Evolutionary conservation across 2,797 vertebrate species (phyloP), one percentile per base, ranked within the genome.

Genomic region (Corythornis leucogaster): DNA sequence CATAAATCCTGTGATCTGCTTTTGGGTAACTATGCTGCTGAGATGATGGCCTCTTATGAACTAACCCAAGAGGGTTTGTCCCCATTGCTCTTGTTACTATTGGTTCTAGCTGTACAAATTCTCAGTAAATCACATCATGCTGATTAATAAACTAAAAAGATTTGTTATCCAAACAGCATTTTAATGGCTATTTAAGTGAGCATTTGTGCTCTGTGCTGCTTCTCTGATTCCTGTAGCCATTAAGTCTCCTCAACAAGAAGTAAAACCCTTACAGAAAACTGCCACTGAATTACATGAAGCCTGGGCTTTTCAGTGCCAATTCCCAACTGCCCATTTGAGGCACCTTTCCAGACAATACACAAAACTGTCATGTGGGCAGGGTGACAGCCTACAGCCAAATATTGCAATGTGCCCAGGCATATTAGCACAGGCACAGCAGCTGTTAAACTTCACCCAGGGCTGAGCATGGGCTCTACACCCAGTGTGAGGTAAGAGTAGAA

Each of bases 231-330:
- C 21, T 45, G 50, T 57, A 79, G 51, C 6, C 3, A 4, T 2
- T 38, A 19, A 81, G 25, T 73, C 22, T 68, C 46, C 38, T 79
- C 33, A 69, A 4, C 22, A 21, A 45, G 54, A 81, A 89, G 57
- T 28, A 28, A 80, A 86, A 38, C 7, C 21, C 30, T 80, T 48
- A 17, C 38, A 64, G 63, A 24, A 43, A 63, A 79, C n/a, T 50
- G n/a, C 2, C 3, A 0, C 9, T 68, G 21, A 59, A 59, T 71
- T 57, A 25, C 26, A 42, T 0, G 0, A 75, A 78, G 24, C 13
- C 66, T 71, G 15, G 79, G 33, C 2, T 31, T 53, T 75, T 84
- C 70, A n/a, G n/a, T 64, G 53, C 45, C 70, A 81, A 68, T 11
- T 51, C 30, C 78, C 66, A 58, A 5, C 48, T 67, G 40, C 31